phyloP scores from a whole-genome alignment of 2,888 invertebrate species.

The Zaprionus lineosus region DNA sequence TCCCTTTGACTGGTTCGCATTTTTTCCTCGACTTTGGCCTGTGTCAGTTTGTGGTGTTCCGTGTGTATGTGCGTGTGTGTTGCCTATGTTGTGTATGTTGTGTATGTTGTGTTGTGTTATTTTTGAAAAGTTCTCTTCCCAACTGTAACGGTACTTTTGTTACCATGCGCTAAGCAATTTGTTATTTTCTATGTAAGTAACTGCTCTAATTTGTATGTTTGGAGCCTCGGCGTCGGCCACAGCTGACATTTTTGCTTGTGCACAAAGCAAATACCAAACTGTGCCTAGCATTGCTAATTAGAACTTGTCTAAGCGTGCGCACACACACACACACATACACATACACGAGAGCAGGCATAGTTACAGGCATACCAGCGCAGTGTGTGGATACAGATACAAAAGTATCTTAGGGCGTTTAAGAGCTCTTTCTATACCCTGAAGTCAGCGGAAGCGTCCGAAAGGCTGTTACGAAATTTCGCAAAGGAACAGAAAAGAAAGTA shows the following conservation, averaged over 20 bases:
- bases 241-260: slow-evolving; percentile 75
- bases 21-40: slow-evolving; percentile 15
- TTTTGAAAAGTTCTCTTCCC: slow-evolving; percentile 42
- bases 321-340: slow-evolving; percentile 18
- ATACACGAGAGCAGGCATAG: slow-evolving; percentile 5
- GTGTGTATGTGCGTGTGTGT: slow-evolving; percentile 7
- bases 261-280: slow-evolving; percentile 72
- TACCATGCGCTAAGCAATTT: slow-evolving; percentile 71
- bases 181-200: slow-evolving; percentile 63
- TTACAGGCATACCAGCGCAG: slow-evolving; percentile 6
- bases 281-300: slow-evolving; percentile 73
- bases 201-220: slow-evolving; percentile 75
- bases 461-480: too few species aligned
- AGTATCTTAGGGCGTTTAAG: slow-evolving; percentile 36
- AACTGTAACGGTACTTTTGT: slow-evolving; percentile 72
- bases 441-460: too few species aligned
- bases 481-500: too few species aligned
- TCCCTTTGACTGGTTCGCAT: too few species aligned
- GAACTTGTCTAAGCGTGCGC: slow-evolving; percentile 53
- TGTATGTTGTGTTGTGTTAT: slow-evolving; percentile 6
- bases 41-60: slow-evolving; percentile 16
- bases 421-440: slow-evolving; percentile 27
- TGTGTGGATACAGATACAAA: slow-evolving; percentile 18
- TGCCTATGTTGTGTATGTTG: background rate
- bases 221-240: slow-evolving; percentile 31